phyloP scores from a whole-genome alignment of 2,113 vertebrate genomes.

The Carassius gibelio region DNA sequence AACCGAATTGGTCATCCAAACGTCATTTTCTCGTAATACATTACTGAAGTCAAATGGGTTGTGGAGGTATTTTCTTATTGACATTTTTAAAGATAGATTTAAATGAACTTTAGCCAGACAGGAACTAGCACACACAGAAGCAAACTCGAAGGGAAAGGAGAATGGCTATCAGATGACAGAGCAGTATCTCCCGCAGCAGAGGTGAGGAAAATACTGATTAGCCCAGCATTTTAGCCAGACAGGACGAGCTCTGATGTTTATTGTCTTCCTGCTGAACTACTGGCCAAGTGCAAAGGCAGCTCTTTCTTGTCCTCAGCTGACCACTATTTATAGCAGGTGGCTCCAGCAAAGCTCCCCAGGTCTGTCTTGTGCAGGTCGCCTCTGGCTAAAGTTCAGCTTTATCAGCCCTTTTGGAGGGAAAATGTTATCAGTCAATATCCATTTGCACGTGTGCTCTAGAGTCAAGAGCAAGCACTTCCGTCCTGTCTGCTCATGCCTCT shows the following conservation, averaged over 20 bases:
- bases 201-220: conserved; percentile 48
- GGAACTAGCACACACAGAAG: conserved; percentile 2
- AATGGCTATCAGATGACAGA: conserved; percentile 42
- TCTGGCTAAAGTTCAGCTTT: conserved; percentile 64
- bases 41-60: background rate
- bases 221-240: conserved; percentile 21
- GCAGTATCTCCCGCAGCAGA: background rate
- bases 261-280: conserved; percentile 51
- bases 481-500: background rate
- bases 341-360: conserved; percentile 16
- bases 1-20: background rate
- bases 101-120: conserved; percentile 18
- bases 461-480: conserved; percentile 12
- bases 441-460: conserved; percentile 51
- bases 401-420: conserved; percentile 65
- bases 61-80: background rate
- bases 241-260: conserved; percentile 27
- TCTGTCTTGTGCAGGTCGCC: background rate
- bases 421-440: conserved; percentile 67
- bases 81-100: background rate
- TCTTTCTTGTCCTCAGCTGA: conserved; percentile 50
- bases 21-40: background rate
- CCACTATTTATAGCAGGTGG: conserved; percentile 55
- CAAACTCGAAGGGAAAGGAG: background rate
- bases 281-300: conserved; percentile 53